phyloP scores from a whole-genome alignment of 2,797 vertebrate species.

The Danio albolineatus region DNA sequence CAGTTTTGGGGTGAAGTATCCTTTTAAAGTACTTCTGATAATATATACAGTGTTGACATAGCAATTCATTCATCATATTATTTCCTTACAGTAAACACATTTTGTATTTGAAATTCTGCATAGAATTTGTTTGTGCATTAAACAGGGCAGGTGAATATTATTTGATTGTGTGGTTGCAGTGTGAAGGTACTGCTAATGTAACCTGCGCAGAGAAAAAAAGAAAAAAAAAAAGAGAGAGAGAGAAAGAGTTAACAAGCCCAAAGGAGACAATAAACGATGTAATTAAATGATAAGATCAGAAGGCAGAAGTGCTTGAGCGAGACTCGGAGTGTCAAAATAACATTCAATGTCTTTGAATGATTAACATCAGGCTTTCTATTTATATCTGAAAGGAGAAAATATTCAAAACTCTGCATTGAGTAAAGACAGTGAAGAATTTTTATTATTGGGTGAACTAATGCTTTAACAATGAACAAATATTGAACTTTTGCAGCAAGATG shows the following conservation, averaged over 20 bases:
- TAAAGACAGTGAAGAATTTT: no score
- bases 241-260: conserved; percentile 5
- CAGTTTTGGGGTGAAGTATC: no score
- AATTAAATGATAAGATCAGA: conserved; percentile 62
- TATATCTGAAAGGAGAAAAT: background rate
- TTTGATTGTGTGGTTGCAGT: background rate
- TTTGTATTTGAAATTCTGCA: background rate
- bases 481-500: no score
- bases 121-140: background rate
- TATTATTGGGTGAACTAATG: no score
- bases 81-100: background rate
- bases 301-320: conserved; percentile 16
- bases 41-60: background rate
- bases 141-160: conserved; percentile 6
- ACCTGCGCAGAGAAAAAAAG: conserved; percentile 12
- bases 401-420: no score
- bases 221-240: no score
- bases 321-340: conserved; percentile 39
- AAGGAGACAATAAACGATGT: conserved; percentile 47
- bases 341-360: conserved; percentile 28
- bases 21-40: no score
- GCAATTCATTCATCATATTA: background rate
- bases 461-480: no score
- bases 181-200: conserved; percentile 32
- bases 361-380: conserved; percentile 15